Conservation (phyloP, 2,113 vertebrate species). For the Cynocephalus volans region DNA sequence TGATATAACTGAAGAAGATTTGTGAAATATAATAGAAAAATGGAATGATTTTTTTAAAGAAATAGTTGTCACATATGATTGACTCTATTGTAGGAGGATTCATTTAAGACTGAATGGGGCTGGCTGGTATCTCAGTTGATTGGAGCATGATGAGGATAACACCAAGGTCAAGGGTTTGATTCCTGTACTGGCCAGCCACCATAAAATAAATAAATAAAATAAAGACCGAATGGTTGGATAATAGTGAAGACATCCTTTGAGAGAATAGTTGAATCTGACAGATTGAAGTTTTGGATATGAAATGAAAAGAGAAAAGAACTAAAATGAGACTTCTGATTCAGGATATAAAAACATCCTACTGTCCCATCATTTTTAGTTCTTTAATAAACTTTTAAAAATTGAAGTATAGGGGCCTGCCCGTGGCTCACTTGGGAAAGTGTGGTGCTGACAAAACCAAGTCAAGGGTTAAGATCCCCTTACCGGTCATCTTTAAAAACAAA, state of each 20-base stretch:
- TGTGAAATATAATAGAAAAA: constrained; percentile 17
- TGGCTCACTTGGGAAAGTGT: too few species aligned
- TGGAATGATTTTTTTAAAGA: background rate
- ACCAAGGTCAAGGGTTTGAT: too few species aligned
- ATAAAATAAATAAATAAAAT: too few species aligned
- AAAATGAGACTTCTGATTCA: constrained; percentile 60
- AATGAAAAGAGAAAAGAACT: constrained; percentile 14
- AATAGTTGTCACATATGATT: background rate
- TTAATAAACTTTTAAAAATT: constrained; percentile 7
- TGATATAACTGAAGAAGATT: constrained; percentile 27
- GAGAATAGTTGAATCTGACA: background rate
- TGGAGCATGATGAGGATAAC: too few species aligned
- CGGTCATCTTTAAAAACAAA: too few species aligned
- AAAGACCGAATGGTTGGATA: background rate
- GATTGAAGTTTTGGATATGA: background rate
- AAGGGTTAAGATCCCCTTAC: too few species aligned
- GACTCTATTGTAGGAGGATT: background rate
- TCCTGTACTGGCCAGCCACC: too few species aligned
- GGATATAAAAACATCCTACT: constrained; percentile 54
- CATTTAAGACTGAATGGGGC: background rate
- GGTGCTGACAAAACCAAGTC: too few species aligned
- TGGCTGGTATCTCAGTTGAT: too few species aligned
- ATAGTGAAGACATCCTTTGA: constrained; percentile 8
- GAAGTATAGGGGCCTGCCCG: background rate
- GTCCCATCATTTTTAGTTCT: constrained; percentile 35